Evolutionary conservation across 2,888 invertebrate genomes (phyloP).

Genomic region (Trachelus tabidus): DNA sequence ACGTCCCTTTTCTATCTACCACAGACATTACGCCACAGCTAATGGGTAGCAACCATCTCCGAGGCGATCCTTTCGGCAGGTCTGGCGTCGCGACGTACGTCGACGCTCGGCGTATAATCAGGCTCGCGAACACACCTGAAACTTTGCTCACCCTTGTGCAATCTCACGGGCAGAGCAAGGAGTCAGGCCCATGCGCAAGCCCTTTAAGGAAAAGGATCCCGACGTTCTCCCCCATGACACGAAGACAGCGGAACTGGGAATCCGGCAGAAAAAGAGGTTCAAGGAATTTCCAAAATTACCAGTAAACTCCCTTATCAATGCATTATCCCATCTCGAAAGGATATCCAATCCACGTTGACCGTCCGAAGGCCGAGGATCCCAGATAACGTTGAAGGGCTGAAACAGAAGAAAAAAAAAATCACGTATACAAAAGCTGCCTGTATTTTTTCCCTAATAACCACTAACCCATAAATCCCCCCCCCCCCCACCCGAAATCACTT

Average conservation of each 20-base stretch:
- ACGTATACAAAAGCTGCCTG: neutral
- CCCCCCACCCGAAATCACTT: neutral
- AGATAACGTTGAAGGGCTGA: neutral
- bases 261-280: neutral
- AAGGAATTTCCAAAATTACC: neutral
- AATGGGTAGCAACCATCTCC: constrained; percentile 10
- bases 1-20: neutral
- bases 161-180: constrained; percentile 81
- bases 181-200: constrained; percentile 81
- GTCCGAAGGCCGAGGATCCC: neutral
- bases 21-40: neutral
- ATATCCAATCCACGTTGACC: neutral
- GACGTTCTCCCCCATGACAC: neutral
- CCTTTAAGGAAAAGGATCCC: neutral
- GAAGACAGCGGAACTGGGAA: neutral
- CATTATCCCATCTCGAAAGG: neutral
- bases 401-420: neutral
- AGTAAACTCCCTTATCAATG: neutral
- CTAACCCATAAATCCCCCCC: too few relatives aligned
- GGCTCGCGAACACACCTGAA: constrained; percentile 80
- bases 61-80: neutral
- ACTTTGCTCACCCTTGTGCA: constrained; percentile 84
- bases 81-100: neutral
- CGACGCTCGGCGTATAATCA: neutral
- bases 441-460: neutral